phyloP scores from a whole-genome alignment of 2,797 vertebrate species.

The Erethizon dorsatum region DNA sequence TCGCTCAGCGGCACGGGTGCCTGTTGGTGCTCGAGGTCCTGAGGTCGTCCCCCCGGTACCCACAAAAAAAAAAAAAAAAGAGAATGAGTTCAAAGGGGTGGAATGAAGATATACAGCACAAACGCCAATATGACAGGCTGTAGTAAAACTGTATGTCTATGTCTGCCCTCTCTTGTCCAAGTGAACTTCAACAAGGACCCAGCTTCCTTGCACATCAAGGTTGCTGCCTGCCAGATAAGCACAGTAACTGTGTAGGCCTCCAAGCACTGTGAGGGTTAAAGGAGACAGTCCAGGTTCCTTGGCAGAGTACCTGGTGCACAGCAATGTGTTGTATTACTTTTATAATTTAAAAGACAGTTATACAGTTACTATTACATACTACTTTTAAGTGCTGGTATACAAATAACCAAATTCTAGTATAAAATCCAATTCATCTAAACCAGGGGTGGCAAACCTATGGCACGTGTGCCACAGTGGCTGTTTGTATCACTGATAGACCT shows the following conservation, averaged over 20 bases:
- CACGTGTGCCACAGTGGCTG: not conserved
- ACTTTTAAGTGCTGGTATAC: not conserved
- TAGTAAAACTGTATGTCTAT: not conserved
- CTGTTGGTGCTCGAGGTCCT: too few species aligned
- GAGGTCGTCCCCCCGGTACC: too few species aligned
- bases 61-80: too few species aligned
- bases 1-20: too few species aligned
- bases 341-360: not conserved
- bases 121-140: not conserved
- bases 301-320: not conserved
- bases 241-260: not conserved
- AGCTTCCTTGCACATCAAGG: not conserved
- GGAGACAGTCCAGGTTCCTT: not conserved
- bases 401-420: conserved; percentile 15
- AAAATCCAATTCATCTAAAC: conserved; percentile 1
- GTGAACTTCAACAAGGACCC: not conserved
- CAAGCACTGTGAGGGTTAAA: not conserved
- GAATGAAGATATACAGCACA: not conserved
- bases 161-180: not conserved
- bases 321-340: not conserved
- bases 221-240: not conserved
- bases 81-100: not conserved
- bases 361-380: not conserved
- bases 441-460: not conserved
- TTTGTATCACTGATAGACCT: not conserved